A percentile compares a stretch with the other conserved stretches of the same genome.
Evolutionary conservation across 1,140 invertebrate genomes (phyloP).

Genomic region (Sinonovacula constricta): DNA sequence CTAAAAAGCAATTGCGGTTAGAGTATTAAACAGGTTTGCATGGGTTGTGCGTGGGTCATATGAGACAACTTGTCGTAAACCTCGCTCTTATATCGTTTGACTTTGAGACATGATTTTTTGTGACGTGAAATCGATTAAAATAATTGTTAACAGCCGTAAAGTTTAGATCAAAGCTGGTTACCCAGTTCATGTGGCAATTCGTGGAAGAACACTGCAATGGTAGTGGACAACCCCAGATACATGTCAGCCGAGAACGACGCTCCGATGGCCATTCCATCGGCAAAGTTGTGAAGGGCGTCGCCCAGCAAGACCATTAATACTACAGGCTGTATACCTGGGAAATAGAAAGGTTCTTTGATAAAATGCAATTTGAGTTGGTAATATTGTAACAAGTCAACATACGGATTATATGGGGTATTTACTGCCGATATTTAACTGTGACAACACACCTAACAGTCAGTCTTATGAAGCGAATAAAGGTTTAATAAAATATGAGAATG

Average conservation of each 20-base stretch:
- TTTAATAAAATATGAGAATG: too few species aligned
- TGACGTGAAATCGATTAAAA: not conserved
- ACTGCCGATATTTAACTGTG: too few species aligned
- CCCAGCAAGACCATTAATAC: constrained; percentile 70
- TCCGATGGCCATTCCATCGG: constrained; percentile 81
- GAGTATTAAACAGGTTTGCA: too few species aligned
- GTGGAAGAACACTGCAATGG: constrained; percentile 95
- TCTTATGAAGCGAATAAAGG: too few species aligned
- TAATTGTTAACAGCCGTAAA: not conserved
- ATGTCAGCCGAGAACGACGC: constrained; percentile 92
- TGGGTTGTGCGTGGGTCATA: not conserved
- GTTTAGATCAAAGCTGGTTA: constrained; percentile 66
- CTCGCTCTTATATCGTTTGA: not conserved
- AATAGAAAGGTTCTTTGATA: not conserved
- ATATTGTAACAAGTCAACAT: too few species aligned
- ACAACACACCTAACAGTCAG: too few species aligned
- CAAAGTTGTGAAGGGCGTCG: constrained; percentile 80
- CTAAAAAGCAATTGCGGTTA: too few species aligned
- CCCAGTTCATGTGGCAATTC: constrained; percentile 96
- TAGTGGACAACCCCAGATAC: constrained; percentile 92
- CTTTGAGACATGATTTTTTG: not conserved
- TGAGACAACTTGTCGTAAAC: not conserved
- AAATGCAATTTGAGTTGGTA: too few species aligned
- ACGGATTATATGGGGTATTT: too few species aligned
- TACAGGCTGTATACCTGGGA: constrained; percentile 42